Evolutionary conservation across 2,113 vertebrate genomes (phyloP), one percentile per base, ranked within the genome.

Genomic region (Platycercus adscitus): DNA sequence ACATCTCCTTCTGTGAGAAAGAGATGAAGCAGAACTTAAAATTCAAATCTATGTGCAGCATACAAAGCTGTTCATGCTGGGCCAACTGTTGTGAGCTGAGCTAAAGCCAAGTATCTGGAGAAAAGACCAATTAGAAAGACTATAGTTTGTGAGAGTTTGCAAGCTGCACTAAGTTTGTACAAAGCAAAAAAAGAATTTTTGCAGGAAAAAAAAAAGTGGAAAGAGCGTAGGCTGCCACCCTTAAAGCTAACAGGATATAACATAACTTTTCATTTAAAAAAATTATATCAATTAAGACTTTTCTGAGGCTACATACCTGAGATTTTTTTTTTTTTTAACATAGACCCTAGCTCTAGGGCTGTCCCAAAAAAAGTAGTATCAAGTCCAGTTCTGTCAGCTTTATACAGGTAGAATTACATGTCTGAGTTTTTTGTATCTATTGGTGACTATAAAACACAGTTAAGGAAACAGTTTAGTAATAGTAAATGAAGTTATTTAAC

Each of bases 201-300:
- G 1, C 2, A 29, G 11, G 2, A 0, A 2, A 31, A 14, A 7
- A 6, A 31, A 71, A 46, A 8, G 16, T 29, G 11, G 11, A 35
- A 65, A 10, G 35, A 6, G 2, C 37, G 11, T 24, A n/a, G 24
- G 4, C 8, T 53, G 43, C 11, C 24, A 58, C 13, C 3, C 8
- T 72, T 64, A 55, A 75, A 64, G 29, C 17, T 31, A 50, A 53
- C 9, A 60, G 18, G 33, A 16, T 6, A 7, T 33, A 4, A 0
- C 5, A 19, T 53, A 70, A 24, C 0, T 60, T 70, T 23, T 7
- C 37, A 39, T 64, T 39, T 33, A 81, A 79, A 55, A 60, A 13
- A 33, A 6, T 35, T 7, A 28, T 14, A 70, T 16, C 8, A 75
- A 1, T 21, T 13, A 81, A 69, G 35, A 47, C 3, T 64, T 56